Conservation (phyloP, 2,797 vertebrate genomes). For the Diceros bicornis region DNA sequence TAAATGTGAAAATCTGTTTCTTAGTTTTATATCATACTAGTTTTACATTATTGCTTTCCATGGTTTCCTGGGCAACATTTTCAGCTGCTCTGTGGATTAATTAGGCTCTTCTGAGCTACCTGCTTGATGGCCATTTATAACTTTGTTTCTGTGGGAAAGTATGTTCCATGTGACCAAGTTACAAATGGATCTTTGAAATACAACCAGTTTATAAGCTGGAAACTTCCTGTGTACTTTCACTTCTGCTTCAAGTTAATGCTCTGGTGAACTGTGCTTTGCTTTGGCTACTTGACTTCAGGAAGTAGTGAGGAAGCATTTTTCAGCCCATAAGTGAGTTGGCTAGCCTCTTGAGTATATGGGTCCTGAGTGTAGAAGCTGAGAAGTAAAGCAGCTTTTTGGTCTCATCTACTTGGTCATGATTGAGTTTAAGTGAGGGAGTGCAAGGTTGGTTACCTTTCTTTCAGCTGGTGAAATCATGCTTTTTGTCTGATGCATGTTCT, state of each 20-base stretch:
- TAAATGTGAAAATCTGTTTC: background rate
- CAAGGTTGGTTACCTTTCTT: background rate
- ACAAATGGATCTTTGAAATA: slow-evolving; percentile 11
- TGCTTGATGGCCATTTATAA: background rate
- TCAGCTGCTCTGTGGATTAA: background rate
- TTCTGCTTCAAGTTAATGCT: background rate
- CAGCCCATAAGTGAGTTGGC: background rate
- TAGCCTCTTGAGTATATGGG: background rate
- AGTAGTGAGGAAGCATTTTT: background rate
- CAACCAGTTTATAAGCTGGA: background rate
- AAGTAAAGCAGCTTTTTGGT: background rate
- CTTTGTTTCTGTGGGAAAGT: slow-evolving; percentile 37
- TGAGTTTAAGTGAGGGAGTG: background rate
- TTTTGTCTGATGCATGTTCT: background rate
- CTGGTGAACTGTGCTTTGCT: background rate
- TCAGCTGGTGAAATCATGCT: background rate
- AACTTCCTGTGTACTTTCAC: background rate
- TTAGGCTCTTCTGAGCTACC: background rate
- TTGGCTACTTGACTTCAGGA: background rate
- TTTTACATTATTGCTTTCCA: background rate
- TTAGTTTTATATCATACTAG: background rate
- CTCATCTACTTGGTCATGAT: background rate
- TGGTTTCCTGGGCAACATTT: background rate
- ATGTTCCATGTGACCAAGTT: background rate
- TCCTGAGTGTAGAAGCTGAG: background rate